These are phyloP conservation scores for Nixonia krombeini DNA, from an alignment of 1,140 invertebrate genomes.

Conservation along the genomic window DNA sequence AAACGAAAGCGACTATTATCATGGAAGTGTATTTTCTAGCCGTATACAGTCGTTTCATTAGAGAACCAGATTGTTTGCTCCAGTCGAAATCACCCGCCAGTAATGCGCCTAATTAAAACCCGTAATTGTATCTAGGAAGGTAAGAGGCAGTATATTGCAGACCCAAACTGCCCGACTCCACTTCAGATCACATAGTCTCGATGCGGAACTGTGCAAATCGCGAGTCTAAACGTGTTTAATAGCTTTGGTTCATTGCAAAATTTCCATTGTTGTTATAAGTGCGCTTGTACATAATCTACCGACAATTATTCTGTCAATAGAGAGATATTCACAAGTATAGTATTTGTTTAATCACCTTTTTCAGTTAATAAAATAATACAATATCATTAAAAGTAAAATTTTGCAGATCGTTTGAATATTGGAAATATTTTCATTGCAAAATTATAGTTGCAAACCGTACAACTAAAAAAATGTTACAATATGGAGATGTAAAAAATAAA, in stretches of 20 bases:
- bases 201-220: conserved; percentile 25
- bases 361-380: no score
- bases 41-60: conserved; percentile 37
- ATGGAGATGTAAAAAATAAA: no score
- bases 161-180: conserved; percentile 13
- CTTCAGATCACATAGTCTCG: conserved; percentile 28
- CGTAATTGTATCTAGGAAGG: conserved; percentile 33
- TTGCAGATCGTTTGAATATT: no score
- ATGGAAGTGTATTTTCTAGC: conserved; percentile 33
- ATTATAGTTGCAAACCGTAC: no score
- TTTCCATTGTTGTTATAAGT: conserved; percentile 14
- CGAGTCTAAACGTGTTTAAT: conserved; percentile 14
- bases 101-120: conserved; percentile 45
- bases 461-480: neutral
- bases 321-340: no score
- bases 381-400: no score
- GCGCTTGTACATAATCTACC: no score
- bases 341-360: no score
- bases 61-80: conserved; percentile 38
- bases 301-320: no score
- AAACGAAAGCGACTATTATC: conserved; percentile 40
- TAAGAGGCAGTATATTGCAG: conserved; percentile 20
- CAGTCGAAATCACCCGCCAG: conserved; percentile 31
- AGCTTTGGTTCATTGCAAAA: conserved; percentile 16
- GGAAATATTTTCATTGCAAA: no score